Conservation (phyloP, 2,797 vertebrate species). For the Adelosebastes latens region DNA sequence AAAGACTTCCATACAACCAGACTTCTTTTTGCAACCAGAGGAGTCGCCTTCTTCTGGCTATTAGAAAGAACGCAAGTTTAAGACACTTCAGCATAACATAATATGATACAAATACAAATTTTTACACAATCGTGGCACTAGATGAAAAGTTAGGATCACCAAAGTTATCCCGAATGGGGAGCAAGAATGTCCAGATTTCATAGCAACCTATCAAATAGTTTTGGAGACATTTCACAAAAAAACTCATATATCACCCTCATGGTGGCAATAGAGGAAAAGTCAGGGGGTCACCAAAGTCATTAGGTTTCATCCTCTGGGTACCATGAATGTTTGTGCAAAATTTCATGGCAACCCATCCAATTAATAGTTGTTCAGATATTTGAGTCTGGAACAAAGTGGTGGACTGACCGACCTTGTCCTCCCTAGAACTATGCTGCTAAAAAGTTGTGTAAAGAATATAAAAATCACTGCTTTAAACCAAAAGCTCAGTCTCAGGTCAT, state of each 20-base stretch:
- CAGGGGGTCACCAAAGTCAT: background rate
- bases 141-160: background rate
- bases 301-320: background rate
- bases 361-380: background rate
- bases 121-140: background rate
- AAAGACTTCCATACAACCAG: no score
- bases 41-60: no score
- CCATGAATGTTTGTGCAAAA: background rate
- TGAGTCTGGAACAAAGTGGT: background rate
- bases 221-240: background rate
- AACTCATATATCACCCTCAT: background rate
- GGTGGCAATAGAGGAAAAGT: background rate
- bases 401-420: background rate
- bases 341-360: background rate
- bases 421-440: background rate
- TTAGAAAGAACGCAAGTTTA: no score
- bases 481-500: slow-evolving; percentile 16
- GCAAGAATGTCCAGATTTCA: background rate
- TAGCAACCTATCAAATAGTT: background rate
- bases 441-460: background rate
- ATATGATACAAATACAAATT: background rate
- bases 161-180: background rate
- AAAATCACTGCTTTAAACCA: background rate
- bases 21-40: no score
- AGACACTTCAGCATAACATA: background rate